These are phyloP conservation scores for Toxotes chatareus DNA, from an alignment of 2,113 vertebrate genomes.

Conservation along the genomic window DNA sequence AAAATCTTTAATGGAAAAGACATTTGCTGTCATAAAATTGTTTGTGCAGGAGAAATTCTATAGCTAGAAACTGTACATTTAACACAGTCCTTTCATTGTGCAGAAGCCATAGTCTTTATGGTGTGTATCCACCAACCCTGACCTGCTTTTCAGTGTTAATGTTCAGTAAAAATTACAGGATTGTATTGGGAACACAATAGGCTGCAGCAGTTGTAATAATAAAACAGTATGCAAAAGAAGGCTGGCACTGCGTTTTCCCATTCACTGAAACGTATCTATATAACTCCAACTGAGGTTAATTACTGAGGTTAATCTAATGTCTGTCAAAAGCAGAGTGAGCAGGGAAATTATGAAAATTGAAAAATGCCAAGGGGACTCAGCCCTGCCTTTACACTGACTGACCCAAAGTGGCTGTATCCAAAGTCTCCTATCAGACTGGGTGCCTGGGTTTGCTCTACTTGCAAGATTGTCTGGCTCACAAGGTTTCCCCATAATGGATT, in stretches of 20 bases:
- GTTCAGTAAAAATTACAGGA: neutral
- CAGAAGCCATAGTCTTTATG: neutral
- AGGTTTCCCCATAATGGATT: constrained; percentile 39
- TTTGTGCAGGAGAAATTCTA: neutral
- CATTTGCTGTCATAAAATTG: neutral
- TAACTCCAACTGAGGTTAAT: constrained; percentile 13
- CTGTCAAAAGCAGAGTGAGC: constrained; percentile 20
- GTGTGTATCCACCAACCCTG: neutral
- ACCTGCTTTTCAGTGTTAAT: neutral
- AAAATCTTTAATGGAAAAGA: neutral
- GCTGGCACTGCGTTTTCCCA: neutral
- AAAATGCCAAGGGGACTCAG: constrained; percentile 23
- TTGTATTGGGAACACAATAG: neutral
- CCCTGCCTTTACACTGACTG: constrained; percentile 4
- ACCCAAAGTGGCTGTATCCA: constrained; percentile 25
- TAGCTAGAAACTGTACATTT: neutral
- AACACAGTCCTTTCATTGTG: neutral
- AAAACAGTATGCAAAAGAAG: neutral
- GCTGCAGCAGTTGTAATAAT: constrained; percentile 1
- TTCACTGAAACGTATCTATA: neutral
- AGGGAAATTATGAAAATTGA: constrained; percentile 34
- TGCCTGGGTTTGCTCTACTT: neutral
- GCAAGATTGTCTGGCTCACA: constrained; percentile 47
- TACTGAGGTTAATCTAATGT: constrained; percentile 36
- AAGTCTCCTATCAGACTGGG: constrained; percentile 25